Conservation (phyloP, 2,888 invertebrate species). For the Lasius fuliginosus region DNA sequence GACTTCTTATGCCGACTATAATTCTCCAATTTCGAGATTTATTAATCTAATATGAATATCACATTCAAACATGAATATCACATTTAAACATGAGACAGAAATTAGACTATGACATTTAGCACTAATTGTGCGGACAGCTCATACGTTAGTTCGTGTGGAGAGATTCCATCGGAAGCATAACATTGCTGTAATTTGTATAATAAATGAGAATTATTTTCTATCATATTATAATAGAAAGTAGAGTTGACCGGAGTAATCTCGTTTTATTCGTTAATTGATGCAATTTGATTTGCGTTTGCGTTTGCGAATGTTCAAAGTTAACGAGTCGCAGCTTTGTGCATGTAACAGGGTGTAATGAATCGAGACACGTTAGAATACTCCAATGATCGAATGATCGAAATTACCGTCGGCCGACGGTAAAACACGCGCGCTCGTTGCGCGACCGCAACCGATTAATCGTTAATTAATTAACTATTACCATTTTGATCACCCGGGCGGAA, state of each 20-base stretch:
- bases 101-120: constrained; percentile 34
- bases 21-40: constrained; percentile 21
- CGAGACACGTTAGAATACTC: constrained; percentile 14
- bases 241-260: constrained; percentile 23
- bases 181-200: constrained; percentile 39
- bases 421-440: constrained; percentile 13
- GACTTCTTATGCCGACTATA: background rate
- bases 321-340: constrained; percentile 41
- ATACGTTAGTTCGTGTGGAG: background rate
- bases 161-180: constrained; percentile 23
- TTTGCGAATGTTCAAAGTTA: constrained; percentile 37
- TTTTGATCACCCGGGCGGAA: constrained; percentile 22
- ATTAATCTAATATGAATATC: constrained; percentile 29
- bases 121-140: constrained; percentile 31
- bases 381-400: constrained; percentile 37
- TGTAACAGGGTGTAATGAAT: constrained; percentile 32
- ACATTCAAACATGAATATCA: constrained; percentile 10
- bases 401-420: constrained; percentile 29
- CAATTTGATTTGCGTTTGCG: constrained; percentile 42
- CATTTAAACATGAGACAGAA: constrained; percentile 27
- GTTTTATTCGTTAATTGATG: constrained; percentile 41
- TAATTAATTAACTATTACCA: constrained; percentile 51
- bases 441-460: constrained; percentile 51
- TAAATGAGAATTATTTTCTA: constrained; percentile 34
- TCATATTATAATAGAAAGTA: constrained; percentile 23